Base-by-base conservation (phyloP, 2,113 vertebrate species). In the Actenoides lindsayi region DNA sequence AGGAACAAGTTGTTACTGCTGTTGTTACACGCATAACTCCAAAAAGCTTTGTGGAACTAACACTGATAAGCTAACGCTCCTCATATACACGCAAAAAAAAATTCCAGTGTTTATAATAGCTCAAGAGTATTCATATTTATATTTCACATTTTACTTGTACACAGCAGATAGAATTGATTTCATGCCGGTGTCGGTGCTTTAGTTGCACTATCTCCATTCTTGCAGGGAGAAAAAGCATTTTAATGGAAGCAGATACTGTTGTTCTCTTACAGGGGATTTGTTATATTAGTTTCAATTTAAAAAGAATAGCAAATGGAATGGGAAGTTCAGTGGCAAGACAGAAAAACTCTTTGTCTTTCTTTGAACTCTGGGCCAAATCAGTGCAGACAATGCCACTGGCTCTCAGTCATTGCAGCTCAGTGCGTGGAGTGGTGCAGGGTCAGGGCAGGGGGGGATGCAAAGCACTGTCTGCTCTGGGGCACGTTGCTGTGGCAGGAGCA, bases 371-470 rank as follows among this genome's bases (percentile, higher is more conserved):
- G 44, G 31, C 8, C 9, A 35, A 71, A 54, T 13, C 35, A 2
- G 33, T 6, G 13, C 3, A 5, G 41, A 24, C 15, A 31, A 0
- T 11, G 4, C 33, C 0, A 2, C 4, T 0, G 1, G 11, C 16
- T 42, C 14, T 42, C 14, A 15, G 15, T 42, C 42, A n/a, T 1
- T 8, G 25, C 27, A 13, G 54, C 33, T 39, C 8, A 7, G 65
- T 6, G 7, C 5, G 0, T 7, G 39, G 57, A 24, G 19, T 2
- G 1, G 24, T 2, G 54, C 3, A 2, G 69, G 64, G 14, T 23
- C n/a, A 9, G 69, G 75, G 62, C 19, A 5, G 0, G 3, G 73
- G 35, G 20, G 24, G 20, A 1, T 12, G 33, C 1, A 10, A 8
- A 12, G 24, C 44, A 23, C 10, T 1, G 0, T 6, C 46, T 62